Conservation (phyloP, 1,140 invertebrate species). For the Ruditapes philippinarum region DNA sequence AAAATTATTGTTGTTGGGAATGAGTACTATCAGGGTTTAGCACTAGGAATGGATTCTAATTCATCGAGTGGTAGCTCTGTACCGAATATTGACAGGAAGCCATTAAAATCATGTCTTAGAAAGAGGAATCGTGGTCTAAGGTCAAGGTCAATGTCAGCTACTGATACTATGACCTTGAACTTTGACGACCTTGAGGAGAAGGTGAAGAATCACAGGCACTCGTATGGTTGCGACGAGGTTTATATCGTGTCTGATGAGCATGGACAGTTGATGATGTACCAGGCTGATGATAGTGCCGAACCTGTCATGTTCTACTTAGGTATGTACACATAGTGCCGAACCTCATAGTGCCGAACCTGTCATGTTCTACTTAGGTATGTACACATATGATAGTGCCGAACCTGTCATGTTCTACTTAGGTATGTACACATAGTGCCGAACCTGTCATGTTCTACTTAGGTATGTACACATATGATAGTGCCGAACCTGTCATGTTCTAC, state of each 20-base stretch:
- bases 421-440: slow-evolving; percentile 61
- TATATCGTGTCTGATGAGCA: slow-evolving; percentile 76
- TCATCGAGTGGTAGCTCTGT: slow-evolving; percentile 72
- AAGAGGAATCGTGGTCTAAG: slow-evolving; percentile 74
- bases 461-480: slow-evolving; percentile 64
- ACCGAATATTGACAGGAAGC: slow-evolving; percentile 75
- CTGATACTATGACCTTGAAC: slow-evolving; percentile 70
- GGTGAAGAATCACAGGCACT: slow-evolving; percentile 80
- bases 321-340: too few species aligned
- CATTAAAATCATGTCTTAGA: slow-evolving; percentile 83
- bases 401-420: slow-evolving; percentile 72
- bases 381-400: slow-evolving; percentile 67
- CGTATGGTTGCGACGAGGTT: slow-evolving; percentile 83
- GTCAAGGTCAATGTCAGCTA: slow-evolving; percentile 77
- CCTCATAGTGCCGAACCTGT: too few species aligned
- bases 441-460: slow-evolving; percentile 72
- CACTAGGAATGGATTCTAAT: slow-evolving; percentile 44
- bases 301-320: slow-evolving; percentile 74
- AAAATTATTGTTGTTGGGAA: slow-evolving; percentile 60
- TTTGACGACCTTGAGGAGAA: slow-evolving; percentile 67
- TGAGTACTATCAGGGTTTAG: slow-evolving; percentile 46
- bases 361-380: too few species aligned
- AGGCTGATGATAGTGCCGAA: slow-evolving; percentile 67
- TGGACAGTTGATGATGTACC: slow-evolving; percentile 71
- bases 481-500: slow-evolving; percentile 71